phyloP scores from a whole-genome alignment of 2,888 invertebrate species.

The Lasioglossum vierecki region DNA sequence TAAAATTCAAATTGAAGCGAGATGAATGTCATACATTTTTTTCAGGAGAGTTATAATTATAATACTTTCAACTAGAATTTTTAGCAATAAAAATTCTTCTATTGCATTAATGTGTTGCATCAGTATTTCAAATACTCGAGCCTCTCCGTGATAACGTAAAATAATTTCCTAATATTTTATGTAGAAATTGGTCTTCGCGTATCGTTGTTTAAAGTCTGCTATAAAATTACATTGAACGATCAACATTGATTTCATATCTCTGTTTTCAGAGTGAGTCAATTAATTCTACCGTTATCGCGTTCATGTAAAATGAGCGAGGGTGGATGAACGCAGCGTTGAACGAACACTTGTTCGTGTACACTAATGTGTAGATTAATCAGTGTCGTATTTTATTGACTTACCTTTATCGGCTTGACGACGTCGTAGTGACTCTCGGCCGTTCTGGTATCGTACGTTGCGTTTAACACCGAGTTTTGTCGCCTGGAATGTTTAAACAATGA shows the following conservation, averaged over 20 bases:
- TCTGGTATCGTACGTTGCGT: conserved; percentile 77
- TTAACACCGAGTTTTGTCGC: conserved; percentile 76
- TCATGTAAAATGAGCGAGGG: not conserved
- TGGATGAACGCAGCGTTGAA: not conserved
- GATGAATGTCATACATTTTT: not conserved
- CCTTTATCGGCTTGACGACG: conserved; percentile 81
- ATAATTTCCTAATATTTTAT: not conserved
- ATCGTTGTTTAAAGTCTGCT: not conserved
- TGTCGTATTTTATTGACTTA: conserved; percentile 66
- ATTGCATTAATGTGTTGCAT: too few relatives aligned
- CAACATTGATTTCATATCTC: not conserved
- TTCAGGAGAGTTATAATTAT: not conserved
- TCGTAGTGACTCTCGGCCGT: conserved; percentile 82
- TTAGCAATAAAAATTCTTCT: not conserved
- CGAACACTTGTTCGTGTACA: not conserved
- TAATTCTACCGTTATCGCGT: conserved; percentile 9
- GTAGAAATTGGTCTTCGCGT: not conserved
- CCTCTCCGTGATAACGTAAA: not conserved
- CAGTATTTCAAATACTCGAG: too few relatives aligned
- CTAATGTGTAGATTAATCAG: conserved; percentile 4
- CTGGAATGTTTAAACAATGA: conserved; percentile 52
- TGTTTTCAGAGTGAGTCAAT: not conserved
- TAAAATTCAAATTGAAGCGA: not conserved
- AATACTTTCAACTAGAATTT: not conserved
- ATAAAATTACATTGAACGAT: not conserved